These are phyloP conservation scores for Ceraclea dissimilis DNA, from an alignment of 2,888 invertebrate species.

Conservation along the genomic window DNA sequence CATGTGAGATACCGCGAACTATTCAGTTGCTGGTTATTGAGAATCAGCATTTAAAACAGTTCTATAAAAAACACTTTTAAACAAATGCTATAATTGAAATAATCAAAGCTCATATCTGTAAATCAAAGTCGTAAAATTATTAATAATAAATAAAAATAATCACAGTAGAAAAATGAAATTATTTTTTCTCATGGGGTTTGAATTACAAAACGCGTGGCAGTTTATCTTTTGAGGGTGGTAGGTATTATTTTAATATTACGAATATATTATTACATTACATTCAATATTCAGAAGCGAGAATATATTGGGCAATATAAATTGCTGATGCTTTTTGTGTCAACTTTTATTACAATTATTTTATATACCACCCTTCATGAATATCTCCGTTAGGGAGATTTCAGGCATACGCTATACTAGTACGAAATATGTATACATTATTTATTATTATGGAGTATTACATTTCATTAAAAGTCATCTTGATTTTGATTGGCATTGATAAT, in stretches of 20 bases:
- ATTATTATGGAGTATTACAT: neutral
- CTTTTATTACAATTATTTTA: neutral
- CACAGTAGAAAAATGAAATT: no score
- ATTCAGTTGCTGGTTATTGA: no score
- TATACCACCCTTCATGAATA: no score
- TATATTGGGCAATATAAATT: neutral
- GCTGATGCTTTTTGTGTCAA: neutral
- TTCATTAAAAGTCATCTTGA: neutral
- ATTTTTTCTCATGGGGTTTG: conserved; percentile 8
- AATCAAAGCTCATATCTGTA: no score
- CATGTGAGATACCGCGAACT: no score
- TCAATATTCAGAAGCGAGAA: conserved; percentile 2
- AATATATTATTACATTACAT: no score
- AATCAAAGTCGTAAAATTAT: neutral
- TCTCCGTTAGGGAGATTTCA: no score
- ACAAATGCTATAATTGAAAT: no score
- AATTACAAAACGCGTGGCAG: neutral
- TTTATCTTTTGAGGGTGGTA: neutral
- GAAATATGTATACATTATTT: neutral
- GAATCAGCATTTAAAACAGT: no score
- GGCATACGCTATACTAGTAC: no score
- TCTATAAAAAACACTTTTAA: no score
- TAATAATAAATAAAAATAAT: neutral
- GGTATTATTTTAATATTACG: no score
- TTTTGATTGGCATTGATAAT: neutral